Evolutionary conservation across 1,140 invertebrate genomes (phyloP), one percentile per base, ranked within the genome.

Genomic region (Habropoda laboriosa): DNA sequence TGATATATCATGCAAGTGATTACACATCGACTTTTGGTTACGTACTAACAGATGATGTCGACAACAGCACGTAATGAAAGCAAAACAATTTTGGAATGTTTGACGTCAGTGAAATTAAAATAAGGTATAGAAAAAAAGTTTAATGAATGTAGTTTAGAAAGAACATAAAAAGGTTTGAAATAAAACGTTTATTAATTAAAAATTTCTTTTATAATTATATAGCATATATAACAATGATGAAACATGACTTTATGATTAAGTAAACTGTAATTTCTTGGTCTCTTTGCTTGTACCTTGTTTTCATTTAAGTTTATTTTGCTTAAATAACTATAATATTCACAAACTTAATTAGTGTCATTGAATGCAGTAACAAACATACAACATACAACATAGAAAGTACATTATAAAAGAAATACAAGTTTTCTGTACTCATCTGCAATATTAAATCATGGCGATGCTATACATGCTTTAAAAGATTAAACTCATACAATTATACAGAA

Each of bases 371-470:
- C 42, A 66, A 76, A 76, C 24, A 3, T 66, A 64, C 35, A 60
- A 40, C 18, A 32, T 47, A 35, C 13, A 40, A 77, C 66, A 76
- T 49, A 30, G n/a, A 61, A 82, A 57, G 45, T 68, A 68, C 55
- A 81, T 66, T 67, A 53, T 84, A 76, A 79, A 84, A 72, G 77
- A 4, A 71, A 51, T 80, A 80, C 53, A 57, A 66, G 35, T 76
- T 35, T 3, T 21, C 3, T 35, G 32, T 68, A 80, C 40, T 73
- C 61, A 42, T 35, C 8, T 42, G 16, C 16, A 68, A 40, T 82
- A n/a, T n/a, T n/a, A 68, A 73, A 60, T 58, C 27, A 24, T 60
- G n/a, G 12, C 21, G 0, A 12, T 72, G 7, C 40, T 60, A 76
- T 51, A 58, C 18, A 72, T 53, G 35, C 49, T 73, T 21, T 49